Percentiles rank a stretch among this genome's conserved stretches.
These are phyloP conservation scores for Rhabdomys pumilio DNA, from an alignment of 2,797 vertebrate species.

Conservation along the genomic window DNA sequence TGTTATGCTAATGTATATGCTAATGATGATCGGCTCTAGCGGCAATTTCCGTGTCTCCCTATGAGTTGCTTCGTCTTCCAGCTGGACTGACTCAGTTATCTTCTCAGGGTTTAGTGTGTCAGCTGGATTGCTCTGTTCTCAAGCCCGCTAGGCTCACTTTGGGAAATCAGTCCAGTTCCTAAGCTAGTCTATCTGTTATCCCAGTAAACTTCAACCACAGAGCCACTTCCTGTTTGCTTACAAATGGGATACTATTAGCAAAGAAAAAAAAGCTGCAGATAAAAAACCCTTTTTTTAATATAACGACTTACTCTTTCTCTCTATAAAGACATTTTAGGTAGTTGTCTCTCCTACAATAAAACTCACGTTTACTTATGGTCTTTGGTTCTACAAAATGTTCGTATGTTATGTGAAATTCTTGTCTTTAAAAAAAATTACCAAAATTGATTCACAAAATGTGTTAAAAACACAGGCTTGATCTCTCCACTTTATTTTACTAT, in stretches of 20 bases:
- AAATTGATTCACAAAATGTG: constrained; percentile 44
- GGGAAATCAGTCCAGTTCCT: constrained; percentile 70
- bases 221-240: constrained; percentile 51
- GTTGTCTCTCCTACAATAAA: neutral
- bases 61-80: constrained; percentile 56
- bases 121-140: constrained; percentile 58
- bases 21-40: constrained; percentile 65
- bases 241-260: constrained; percentile 35
- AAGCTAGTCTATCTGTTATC: constrained; percentile 46
- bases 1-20: constrained; percentile 61
- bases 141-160: constrained; percentile 40
- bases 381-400: neutral
- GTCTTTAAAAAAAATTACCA: neutral
- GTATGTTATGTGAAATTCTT: neutral
- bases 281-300: constrained; percentile 27
- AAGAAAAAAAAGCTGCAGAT: constrained; percentile 42
- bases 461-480: constrained; percentile 53
- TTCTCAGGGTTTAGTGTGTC: constrained; percentile 54
- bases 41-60: constrained; percentile 48
- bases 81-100: constrained; percentile 61
- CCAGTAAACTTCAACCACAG: constrained; percentile 18
- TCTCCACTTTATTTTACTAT: constrained; percentile 56
- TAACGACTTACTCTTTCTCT: constrained; percentile 49
- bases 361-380: neutral
- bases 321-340: neutral